Conservation (phyloP, 2,797 vertebrate species). For the Furcifer pardalis region DNA sequence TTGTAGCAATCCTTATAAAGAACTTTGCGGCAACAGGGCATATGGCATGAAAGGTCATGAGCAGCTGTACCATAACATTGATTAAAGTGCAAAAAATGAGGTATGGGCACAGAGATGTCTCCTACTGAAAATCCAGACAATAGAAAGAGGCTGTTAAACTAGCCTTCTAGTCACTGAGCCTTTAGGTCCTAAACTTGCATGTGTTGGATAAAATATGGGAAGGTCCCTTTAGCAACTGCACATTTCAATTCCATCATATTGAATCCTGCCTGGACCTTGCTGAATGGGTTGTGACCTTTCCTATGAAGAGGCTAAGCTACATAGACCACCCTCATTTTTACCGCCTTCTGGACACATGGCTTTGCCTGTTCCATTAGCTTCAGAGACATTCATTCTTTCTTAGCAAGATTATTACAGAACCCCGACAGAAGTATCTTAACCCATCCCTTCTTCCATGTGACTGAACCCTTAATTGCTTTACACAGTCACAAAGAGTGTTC, state of each 20-base stretch:
- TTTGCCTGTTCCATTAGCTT: neutral
- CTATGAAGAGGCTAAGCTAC: neutral
- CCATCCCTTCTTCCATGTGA: neutral
- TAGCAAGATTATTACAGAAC: neutral
- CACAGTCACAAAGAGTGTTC: neutral
- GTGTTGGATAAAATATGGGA: neutral
- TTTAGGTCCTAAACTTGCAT: neutral
- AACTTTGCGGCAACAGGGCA: constrained; percentile 56
- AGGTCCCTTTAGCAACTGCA: neutral
- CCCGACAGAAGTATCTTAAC: neutral
- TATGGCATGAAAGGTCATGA: constrained; percentile 62
- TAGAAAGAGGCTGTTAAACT: constrained; percentile 18
- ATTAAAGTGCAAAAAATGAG: constrained; percentile 63
- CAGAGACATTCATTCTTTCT: neutral
- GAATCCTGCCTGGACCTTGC: neutral
- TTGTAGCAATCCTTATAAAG: constrained; percentile 60
- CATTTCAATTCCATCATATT: neutral
- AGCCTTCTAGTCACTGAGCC: constrained; percentile 15
- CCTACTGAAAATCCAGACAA: constrained; percentile 19
- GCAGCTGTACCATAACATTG: constrained; percentile 68
- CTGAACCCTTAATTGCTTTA: constrained; percentile 11
- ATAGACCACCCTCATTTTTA: constrained; percentile 12
- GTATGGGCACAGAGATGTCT: constrained; percentile 29
- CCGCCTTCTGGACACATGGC: neutral
- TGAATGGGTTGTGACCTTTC: neutral